Conservation (phyloP, 2,113 vertebrate species). For the Nesogale talazaci region DNA sequence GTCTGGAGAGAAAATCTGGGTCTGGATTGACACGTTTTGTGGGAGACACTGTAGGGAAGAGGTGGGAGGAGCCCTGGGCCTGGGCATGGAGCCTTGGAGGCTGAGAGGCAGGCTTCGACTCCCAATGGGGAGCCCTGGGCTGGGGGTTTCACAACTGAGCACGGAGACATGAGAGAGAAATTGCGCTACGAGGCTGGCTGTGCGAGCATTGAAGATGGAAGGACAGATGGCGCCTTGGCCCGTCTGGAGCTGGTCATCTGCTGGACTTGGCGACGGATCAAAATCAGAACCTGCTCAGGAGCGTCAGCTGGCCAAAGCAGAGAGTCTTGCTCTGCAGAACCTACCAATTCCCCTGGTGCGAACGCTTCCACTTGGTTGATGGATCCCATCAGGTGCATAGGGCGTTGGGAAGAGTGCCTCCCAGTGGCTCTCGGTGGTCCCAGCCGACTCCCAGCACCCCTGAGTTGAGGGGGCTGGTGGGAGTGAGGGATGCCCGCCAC, state of each 20-base stretch:
- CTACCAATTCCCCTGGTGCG: neutral
- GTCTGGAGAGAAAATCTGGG: neutral
- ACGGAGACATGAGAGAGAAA: neutral
- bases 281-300: rapidly evolving
- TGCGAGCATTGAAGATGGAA: no score
- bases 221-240: no score
- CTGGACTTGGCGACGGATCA: neutral
- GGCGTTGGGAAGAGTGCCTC: neutral
- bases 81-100: neutral
- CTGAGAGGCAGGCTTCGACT: neutral
- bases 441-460: no score
- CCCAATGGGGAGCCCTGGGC: neutral
- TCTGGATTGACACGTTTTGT: rapidly evolving
- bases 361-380: rapidly evolving
- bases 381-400: neutral
- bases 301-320: neutral
- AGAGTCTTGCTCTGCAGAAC: neutral
- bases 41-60: neutral
- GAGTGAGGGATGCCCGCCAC: no score
- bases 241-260: rapidly evolving
- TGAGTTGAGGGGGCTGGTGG: no score
- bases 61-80: neutral
- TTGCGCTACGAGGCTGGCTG: no score
- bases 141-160: rapidly evolving
- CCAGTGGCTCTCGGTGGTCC: no score